These are phyloP conservation scores for Papilio xuthus DNA, from an alignment of 1,140 invertebrate species.

Conservation along the genomic window DNA sequence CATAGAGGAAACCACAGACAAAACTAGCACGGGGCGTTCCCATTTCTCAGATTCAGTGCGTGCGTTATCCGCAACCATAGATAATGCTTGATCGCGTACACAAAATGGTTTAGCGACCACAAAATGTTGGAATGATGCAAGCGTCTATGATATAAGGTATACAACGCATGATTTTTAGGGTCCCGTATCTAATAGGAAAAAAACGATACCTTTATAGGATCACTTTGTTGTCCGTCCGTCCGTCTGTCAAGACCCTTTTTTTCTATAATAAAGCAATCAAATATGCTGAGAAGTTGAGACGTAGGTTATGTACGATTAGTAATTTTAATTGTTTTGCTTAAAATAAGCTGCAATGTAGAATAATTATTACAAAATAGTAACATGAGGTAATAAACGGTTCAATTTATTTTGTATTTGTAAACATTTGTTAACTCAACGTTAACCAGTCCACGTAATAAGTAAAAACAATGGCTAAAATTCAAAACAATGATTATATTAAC, in stretches of 20 bases:
- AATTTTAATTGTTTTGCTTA: not conserved
- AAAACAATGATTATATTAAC: slow-evolving; percentile 23
- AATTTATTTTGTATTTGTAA: slow-evolving; percentile 30
- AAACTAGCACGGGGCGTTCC: slow-evolving; percentile 3
- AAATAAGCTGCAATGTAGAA: not conserved
- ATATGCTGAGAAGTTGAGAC: not conserved
- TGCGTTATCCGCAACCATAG: slow-evolving; percentile 4
- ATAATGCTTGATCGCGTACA: slow-evolving; percentile 22
- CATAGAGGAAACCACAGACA: slow-evolving; percentile 22
- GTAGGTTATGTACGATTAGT: not conserved
- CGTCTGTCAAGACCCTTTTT: no score
- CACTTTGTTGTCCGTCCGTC: no score
- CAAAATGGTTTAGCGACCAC: slow-evolving; percentile 17
- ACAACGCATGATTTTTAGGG: not conserved
- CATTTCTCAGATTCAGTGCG: slow-evolving; percentile 7
- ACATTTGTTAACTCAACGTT: slow-evolving; percentile 10
- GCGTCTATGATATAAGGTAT: not conserved
- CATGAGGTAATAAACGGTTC: not conserved
- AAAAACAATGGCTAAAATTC: slow-evolving; percentile 23
- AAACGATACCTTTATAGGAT: no score
- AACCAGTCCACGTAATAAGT: not conserved
- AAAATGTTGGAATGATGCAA: not conserved
- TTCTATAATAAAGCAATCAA: not conserved
- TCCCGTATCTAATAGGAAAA: no score
- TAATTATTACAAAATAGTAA: not conserved